phyloP scores from a whole-genome alignment of 2,113 vertebrate genomes.

The Lasiurus cinereus region DNA sequence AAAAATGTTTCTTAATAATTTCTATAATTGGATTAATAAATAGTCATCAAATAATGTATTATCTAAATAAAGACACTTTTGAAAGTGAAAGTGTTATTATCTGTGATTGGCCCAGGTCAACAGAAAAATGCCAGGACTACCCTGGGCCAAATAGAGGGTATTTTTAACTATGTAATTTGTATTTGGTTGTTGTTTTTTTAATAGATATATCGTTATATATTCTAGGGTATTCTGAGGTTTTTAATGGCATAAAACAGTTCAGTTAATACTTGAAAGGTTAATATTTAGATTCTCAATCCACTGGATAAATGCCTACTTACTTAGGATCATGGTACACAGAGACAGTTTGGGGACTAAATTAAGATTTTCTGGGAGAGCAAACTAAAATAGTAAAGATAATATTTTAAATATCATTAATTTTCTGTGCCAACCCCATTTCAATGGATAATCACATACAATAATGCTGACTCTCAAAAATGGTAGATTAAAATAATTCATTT shows the following conservation, averaged over 20 bases:
- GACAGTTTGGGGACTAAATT: constrained; percentile 74
- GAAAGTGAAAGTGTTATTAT: constrained; percentile 19
- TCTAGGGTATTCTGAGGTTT: constrained; percentile 17
- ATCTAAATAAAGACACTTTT: neutral
- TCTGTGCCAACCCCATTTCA: constrained; percentile 79
- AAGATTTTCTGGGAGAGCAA: constrained; percentile 73
- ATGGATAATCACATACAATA: constrained; percentile 77
- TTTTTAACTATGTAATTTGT: constrained; percentile 39
- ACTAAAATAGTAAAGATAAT: constrained; percentile 78
- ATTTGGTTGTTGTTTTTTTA: neutral
- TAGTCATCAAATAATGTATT: constrained; percentile 25
- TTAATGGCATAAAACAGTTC: constrained; percentile 51
- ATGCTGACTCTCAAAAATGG: constrained; percentile 75
- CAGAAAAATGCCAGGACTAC: neutral
- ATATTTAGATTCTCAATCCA: constrained; percentile 55
- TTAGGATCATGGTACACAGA: constrained; percentile 68
- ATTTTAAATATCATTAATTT: constrained; percentile 80
- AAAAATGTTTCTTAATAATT: constrained; percentile 52
- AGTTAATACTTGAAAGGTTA: constrained; percentile 62
- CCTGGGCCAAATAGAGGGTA: neutral
- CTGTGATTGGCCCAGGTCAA: neutral
- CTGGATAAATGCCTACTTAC: constrained; percentile 72
- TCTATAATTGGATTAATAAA: constrained; percentile 9
- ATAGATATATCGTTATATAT: constrained; percentile 17
- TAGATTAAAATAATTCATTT: constrained; percentile 84